Evolutionary conservation across 2,888 invertebrate species (phyloP), one percentile per base, ranked within the genome.

Genomic region (Drosophila basisetae): DNA sequence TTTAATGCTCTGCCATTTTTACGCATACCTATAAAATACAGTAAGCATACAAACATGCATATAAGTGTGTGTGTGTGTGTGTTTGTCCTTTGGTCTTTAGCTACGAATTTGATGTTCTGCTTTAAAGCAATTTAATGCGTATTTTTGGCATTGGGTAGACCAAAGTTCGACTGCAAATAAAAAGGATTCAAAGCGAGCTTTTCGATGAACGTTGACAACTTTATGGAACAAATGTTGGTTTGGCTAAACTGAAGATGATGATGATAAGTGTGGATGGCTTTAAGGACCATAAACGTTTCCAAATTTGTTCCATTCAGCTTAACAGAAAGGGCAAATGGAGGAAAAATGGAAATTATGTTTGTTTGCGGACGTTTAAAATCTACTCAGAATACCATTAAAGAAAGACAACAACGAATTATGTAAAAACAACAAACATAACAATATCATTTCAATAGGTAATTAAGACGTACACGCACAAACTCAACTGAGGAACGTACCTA

Each of bases 91-190:
- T 41, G 55, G 65, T 28, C 65, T 49, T 76, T 56, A 31, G 59
- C 56, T 50, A 47, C 49, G 37, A 55, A 76, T 78, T 74, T 75
- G 43, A 76, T 59, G 67, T 52, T 71, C 18, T 59, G 71, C 75
- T 82, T 83, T 77, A 73, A 77, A 81, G 83, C 84, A 72, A 68
- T 86, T 82, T 79, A 73, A 77, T 66, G 65, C 39, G 72, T 68
- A 82, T 84, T 82, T 69, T 62, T 31, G 39, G 59, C 63, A 60
- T 56, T 37, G 47, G 47, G 30, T 50, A 55, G 68, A 63, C 33
- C 62, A 56, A 65, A 56, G 2, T 28, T 11, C 18, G 33, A 63
- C 39, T 60, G 49, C 52, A 41, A 50, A 49, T 35, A n/a, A 69
- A 62, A 65, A 33, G 72, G 68, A 73, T 79, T 76, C 74, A 31